phyloP scores from a whole-genome alignment of 2,797 vertebrate genomes.

The Xenentodon cancila region DNA sequence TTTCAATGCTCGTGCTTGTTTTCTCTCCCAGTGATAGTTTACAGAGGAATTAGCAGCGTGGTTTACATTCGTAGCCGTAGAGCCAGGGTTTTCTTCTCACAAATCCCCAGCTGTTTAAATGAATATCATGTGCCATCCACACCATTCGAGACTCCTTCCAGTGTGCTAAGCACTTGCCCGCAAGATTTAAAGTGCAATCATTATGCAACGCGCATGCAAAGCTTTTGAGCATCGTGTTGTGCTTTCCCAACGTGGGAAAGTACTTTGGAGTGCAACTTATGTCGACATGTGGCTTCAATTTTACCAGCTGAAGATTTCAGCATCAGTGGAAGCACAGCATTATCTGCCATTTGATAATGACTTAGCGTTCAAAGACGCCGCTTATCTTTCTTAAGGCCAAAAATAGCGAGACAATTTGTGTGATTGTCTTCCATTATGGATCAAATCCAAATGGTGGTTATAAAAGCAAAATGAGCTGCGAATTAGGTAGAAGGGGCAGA shows the following conservation, averaged over 20 bases:
- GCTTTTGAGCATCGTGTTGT: conserved; percentile 38
- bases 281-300: conserved; percentile 83
- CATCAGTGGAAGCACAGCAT: conserved; percentile 61
- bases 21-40: conserved; percentile 61
- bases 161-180: conserved; percentile 52
- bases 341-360: conserved; percentile 81
- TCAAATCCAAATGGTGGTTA: conserved; percentile 68
- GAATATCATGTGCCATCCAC: conserved; percentile 53
- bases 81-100: conserved; percentile 66
- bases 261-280: conserved; percentile 69
- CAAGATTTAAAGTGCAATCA: conserved; percentile 57
- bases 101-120: conserved; percentile 75
- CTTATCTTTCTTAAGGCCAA: conserved; percentile 74
- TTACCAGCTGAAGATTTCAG: conserved; percentile 69
- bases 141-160: conserved; percentile 29
- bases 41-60: conserved; percentile 62
- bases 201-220: conserved; percentile 63
- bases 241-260: conserved; percentile 78
- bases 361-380: conserved; percentile 62
- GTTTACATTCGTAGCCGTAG: conserved; percentile 68
- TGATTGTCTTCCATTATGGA: conserved; percentile 71
- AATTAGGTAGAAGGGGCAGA: conserved; percentile 36
- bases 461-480: conserved; percentile 57
- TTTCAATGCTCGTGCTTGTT: conserved; percentile 53
- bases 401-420: conserved; percentile 75